Evolutionary conservation across 1,140 invertebrate genomes (phyloP), one percentile per base, ranked within the genome.

Genomic region (Lepidotrigona ventralis): DNA sequence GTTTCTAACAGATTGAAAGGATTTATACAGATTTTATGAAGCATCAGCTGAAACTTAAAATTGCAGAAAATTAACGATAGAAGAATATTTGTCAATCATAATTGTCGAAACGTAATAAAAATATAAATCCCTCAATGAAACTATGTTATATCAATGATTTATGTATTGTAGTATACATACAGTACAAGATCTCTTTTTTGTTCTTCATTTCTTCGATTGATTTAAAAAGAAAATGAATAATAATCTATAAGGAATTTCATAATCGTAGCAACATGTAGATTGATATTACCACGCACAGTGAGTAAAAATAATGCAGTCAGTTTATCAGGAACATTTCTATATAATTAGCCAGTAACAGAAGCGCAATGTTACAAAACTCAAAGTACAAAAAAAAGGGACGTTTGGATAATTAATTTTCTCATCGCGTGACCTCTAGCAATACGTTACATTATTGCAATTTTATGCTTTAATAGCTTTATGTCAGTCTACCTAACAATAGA

Each of bases 311-410:
- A 17, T 70, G 21, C 6, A 39, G 11, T 19, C 33, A 12, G 29
- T 66, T 29, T 14, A 29, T 33, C 3, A 72, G 12, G 26, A 54
- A 46, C 4, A 26, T 23, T 58, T 8, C 11, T 19, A 33, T 86
- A 83, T 86, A 79, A 70, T 83, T 86, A 87, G 60, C 12, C 26
- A 19, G 29, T 53, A 51, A 64, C 60, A 46, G 8, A 6, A 8
- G 19, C 6, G 51, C 46, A n/a, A 54, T 19, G 29, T 64, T 53
- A 19, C 29, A 74, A 53, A 72, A 14, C 9, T 3, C 11, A 2
- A 4, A 4, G 15, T 12, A 17, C 1, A 23, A 46, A 64, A 66
- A n/a, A 75, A 39, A 74, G 46, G 12, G 15, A 11, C 19, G 58
- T 74, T 66, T 75, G 23, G 60, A 74, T 81, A 39, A 81, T 81